Evolutionary conservation across 2,888 invertebrate species (phyloP).

Genomic region (Sthenelais limicola): DNA sequence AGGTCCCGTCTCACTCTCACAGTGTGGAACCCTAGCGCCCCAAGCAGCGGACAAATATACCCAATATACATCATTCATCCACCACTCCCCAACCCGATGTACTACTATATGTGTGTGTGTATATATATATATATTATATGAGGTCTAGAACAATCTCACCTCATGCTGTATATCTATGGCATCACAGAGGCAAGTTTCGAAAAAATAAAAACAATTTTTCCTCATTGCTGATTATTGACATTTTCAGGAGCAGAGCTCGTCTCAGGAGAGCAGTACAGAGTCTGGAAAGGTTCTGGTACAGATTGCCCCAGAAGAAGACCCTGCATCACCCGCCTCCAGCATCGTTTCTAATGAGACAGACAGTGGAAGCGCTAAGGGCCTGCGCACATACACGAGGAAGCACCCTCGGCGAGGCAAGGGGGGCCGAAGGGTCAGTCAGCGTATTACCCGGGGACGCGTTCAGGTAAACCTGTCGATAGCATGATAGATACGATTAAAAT

Average conservation of each 20-base stretch:
- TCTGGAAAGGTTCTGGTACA: not conserved
- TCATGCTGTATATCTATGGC: too few species aligned
- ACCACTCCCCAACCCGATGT: too few species aligned
- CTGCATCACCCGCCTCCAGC: constrained; percentile 67
- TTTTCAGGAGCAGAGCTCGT: not conserved
- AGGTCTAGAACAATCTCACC: too few species aligned
- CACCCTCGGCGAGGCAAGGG: constrained; percentile 19
- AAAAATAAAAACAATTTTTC: too few species aligned
- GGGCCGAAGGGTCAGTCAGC: constrained; percentile 12
- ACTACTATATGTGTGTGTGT: too few species aligned
- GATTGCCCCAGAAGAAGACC: constrained; percentile 56
- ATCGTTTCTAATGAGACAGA: constrained; percentile 67
- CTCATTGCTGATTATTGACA: not conserved
- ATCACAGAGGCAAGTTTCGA: too few species aligned
- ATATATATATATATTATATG: too few species aligned
- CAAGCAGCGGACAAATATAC: too few species aligned
- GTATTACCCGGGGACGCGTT: constrained; percentile 12
- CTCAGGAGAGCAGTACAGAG: not conserved
- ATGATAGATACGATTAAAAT: too few species aligned
- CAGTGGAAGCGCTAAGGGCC: constrained; percentile 50
- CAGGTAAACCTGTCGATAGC: constrained; percentile 25
- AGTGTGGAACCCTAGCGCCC: too few species aligned
- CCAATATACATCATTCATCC: too few species aligned
- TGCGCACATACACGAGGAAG: constrained; percentile 3
- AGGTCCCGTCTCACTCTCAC: too few species aligned